These are phyloP conservation scores for Drosophila heteroneura DNA, from an alignment of 2,888 invertebrate species.

Conservation along the genomic window DNA sequence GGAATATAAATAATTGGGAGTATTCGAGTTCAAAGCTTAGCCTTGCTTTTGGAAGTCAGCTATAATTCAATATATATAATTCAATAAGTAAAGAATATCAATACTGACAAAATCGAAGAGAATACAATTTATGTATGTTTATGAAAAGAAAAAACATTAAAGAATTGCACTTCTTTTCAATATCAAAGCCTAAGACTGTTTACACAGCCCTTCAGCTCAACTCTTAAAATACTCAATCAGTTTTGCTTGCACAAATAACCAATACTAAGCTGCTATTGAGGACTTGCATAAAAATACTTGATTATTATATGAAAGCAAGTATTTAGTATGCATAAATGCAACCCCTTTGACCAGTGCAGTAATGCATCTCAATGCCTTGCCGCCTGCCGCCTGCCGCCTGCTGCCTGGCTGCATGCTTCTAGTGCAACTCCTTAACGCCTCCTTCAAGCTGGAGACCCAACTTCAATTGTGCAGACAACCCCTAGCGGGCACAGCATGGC, in stretches of 20 bases:
- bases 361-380: constrained; percentile 32
- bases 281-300: neutral
- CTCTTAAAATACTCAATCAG: constrained; percentile 3
- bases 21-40: neutral
- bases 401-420: constrained; percentile 2
- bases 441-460: constrained; percentile 35
- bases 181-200: neutral
- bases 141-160: neutral
- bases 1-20: neutral
- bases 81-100: neutral
- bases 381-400: neutral
- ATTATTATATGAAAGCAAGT: constrained; percentile 20
- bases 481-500: constrained; percentile 27
- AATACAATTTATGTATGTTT: no score
- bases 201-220: neutral
- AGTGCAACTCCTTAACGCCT: constrained; percentile 43
- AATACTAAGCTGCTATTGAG: constrained; percentile 9
- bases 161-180: neutral
- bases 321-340: constrained; percentile 42
- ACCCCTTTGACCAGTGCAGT: constrained; percentile 45
- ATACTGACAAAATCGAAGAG: neutral
- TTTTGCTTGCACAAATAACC: constrained; percentile 17
- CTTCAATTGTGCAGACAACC: constrained; percentile 49
- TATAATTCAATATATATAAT: accelerated
- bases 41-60: neutral